These are phyloP conservation scores for Pogona vitticeps DNA, from an alignment of 2,113 vertebrate species.

Conservation along the genomic window DNA sequence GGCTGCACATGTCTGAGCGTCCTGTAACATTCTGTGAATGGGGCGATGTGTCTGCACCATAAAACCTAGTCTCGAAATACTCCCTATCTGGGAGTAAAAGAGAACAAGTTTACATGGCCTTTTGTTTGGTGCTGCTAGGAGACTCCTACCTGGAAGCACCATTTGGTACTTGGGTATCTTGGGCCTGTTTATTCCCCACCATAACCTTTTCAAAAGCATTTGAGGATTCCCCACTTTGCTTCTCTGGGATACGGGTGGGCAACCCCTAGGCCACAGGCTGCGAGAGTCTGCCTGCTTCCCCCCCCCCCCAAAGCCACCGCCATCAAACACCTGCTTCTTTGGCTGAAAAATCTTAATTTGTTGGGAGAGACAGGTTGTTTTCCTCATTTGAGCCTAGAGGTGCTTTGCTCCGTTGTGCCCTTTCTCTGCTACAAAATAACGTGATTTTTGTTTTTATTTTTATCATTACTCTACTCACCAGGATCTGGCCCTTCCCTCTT, in stretches of 20 bases:
- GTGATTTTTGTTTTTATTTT: background rate
- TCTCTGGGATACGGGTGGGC: background rate
- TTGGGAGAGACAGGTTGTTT: background rate
- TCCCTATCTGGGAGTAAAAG: no score
- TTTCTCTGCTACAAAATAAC: background rate
- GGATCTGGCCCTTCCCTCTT: background rate
- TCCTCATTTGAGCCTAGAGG: background rate
- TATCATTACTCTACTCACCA: background rate
- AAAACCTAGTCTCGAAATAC: no score
- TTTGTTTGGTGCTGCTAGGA: no score
- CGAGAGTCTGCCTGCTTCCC: background rate
- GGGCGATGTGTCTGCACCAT: no score
- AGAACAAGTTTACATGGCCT: no score
- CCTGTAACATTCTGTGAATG: no score
- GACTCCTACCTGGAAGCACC: no score
- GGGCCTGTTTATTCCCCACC: no score
- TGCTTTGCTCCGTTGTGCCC: slow-evolving; percentile 1
- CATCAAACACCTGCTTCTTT: no score
- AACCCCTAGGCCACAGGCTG: no score
- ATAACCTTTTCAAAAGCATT: background rate
- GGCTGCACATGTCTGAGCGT: no score
- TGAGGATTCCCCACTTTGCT: background rate
- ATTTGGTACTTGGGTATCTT: background rate
- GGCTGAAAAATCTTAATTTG: background rate
- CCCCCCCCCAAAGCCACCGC: background rate